A percentile compares a stretch with the other conserved stretches of the same genome.
phyloP scores from a whole-genome alignment of 2,113 vertebrate genomes.

The Microcebus ravelobensis region DNA sequence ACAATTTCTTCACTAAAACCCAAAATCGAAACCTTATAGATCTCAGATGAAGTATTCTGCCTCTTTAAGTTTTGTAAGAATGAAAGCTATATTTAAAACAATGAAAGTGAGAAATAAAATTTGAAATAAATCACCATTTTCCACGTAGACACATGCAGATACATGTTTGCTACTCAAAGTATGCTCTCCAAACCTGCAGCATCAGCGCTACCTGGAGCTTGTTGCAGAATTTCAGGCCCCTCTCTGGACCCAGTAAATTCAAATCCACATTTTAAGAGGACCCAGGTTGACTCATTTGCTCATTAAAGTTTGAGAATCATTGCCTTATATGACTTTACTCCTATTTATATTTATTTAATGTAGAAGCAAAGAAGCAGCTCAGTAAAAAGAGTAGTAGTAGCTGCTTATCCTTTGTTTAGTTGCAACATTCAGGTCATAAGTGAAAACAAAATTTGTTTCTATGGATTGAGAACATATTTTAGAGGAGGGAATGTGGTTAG shows the following conservation, averaged over 20 bases:
- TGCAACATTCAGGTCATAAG: not conserved
- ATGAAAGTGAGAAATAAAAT: not conserved
- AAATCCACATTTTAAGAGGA: not conserved
- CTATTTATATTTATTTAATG: not conserved
- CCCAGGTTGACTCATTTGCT: not conserved
- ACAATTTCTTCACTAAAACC: not conserved
- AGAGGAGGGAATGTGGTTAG: not conserved
- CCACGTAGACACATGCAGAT: not conserved
- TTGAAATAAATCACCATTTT: not conserved
- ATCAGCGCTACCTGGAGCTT: not conserved
- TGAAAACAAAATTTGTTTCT: not conserved
- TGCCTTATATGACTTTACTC: not conserved
- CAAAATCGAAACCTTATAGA: not conserved
- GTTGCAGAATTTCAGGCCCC: not conserved
- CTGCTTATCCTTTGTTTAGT: not conserved
- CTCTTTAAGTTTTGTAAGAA: not conserved
- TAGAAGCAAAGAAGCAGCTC: not conserved
- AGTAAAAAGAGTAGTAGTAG: fast-evolving
- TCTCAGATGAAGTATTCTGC: not conserved
- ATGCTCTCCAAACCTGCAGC: not conserved
- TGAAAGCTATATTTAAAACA: not conserved
- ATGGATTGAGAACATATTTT: not conserved
- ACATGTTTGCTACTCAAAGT: not conserved
- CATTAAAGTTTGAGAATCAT: not conserved
- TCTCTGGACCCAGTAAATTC: not conserved